phyloP scores from a whole-genome alignment of 2,888 invertebrate genomes.

The Carpatolechia fugitivella region DNA sequence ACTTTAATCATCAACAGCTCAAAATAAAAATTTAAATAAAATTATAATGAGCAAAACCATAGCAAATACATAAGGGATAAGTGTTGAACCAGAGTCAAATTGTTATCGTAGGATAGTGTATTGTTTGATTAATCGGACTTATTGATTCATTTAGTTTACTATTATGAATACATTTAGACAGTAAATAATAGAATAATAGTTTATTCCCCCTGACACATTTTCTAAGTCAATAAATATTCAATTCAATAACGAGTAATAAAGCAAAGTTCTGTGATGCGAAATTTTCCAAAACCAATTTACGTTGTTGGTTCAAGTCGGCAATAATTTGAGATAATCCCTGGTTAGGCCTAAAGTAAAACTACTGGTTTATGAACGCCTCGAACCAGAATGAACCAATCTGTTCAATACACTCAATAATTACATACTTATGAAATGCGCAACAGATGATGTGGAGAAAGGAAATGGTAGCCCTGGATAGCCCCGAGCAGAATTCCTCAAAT shows the following conservation, averaged over 20 bases:
- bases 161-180: too few relatives aligned
- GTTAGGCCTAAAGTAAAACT: conserved; percentile 37
- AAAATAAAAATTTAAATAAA: too few relatives aligned
- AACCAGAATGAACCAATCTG: conserved; percentile 33
- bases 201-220: too few relatives aligned
- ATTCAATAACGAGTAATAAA: conserved; percentile 3
- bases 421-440: conserved; percentile 42
- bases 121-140: too few relatives aligned
- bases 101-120: too few relatives aligned
- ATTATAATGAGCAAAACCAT: too few relatives aligned
- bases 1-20: too few relatives aligned
- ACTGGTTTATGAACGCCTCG: conserved; percentile 35
- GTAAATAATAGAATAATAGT: too few relatives aligned
- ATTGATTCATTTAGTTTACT: too few relatives aligned
- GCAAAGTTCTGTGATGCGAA: conserved; percentile 29
- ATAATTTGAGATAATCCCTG: conserved; percentile 43
- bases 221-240: conserved; percentile 5
- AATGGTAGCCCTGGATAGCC: conserved; percentile 32
- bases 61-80: too few relatives aligned
- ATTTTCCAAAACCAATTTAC: conserved; percentile 45
- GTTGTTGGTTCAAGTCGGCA: conserved; percentile 31
- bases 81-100: too few relatives aligned
- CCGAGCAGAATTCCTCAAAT: conserved; percentile 19
- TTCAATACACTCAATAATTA: conserved; percentile 43
- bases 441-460: conserved; percentile 38